These are phyloP conservation scores for Euwallacea fornicatus DNA, from an alignment of 1,140 invertebrate genomes.

Conservation along the genomic window DNA sequence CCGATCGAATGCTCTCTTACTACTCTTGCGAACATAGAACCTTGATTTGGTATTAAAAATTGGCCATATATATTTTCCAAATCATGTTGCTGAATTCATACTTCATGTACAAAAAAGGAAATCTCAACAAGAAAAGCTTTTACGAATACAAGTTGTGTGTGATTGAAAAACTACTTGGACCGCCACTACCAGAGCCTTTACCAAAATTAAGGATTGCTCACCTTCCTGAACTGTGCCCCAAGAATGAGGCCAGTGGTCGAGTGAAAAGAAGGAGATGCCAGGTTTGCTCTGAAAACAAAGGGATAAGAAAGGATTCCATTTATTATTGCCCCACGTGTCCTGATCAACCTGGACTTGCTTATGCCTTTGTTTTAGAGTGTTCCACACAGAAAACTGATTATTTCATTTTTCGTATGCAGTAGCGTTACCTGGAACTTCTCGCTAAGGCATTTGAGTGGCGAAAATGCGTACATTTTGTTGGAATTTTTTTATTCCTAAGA, in stretches of 20 bases:
- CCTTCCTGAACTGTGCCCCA: slow-evolving; percentile 24
- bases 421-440: too few relatives aligned
- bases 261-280: slow-evolving; percentile 23
- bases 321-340: slow-evolving; percentile 32
- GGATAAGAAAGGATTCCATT: slow-evolving; percentile 18
- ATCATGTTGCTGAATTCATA: slow-evolving; percentile 35
- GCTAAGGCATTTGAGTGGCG: too few relatives aligned
- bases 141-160: slow-evolving; percentile 19
- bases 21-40: slow-evolving; percentile 39
- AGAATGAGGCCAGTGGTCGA: slow-evolving; percentile 15
- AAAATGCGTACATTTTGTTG: too few relatives aligned
- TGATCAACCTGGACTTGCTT: slow-evolving; percentile 30
- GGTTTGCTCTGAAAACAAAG: slow-evolving; percentile 17
- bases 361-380: slow-evolving; percentile 18
- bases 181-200: slow-evolving; percentile 1
- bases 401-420: too few relatives aligned
- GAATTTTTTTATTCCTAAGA: too few relatives aligned
- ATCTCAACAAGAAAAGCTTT: slow-evolving; percentile 15
- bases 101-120: slow-evolving; percentile 17
- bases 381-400: neutral
- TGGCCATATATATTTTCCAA: slow-evolving; percentile 38
- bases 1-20: slow-evolving; percentile 36
- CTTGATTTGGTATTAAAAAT: slow-evolving; percentile 38
- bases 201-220: slow-evolving; percentile 13
- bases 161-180: slow-evolving; percentile 13